Evolutionary conservation across 2,797 vertebrate genomes (phyloP), one percentile per base, ranked within the genome.

Genomic region (Ispidina picta): DNA sequence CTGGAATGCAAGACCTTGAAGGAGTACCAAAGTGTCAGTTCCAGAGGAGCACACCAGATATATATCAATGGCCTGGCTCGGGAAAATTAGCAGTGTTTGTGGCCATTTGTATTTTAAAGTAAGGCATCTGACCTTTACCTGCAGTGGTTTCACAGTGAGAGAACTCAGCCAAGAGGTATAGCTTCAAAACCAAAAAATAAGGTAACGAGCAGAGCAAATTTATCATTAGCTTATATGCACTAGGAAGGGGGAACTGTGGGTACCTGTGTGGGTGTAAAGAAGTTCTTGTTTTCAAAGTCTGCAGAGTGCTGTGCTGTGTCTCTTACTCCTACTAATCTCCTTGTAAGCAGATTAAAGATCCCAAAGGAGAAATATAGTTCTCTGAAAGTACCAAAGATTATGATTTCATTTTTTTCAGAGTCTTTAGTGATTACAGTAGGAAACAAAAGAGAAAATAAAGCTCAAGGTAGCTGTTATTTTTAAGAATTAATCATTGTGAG

Each of bases 271-370:
- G 62, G 73, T 73, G 48, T 65, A 17, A 65, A 70, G 52, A 76
- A 85, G 60, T 77, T 86, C 73, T 76, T 83, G 54, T 60, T 94
- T 86, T 80, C 52, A 26, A 85, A 83, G 65, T 31, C 71, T 78
- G 58, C 82, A 18, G 4, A 29, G 25, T 31, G 35, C 83, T 83
- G 52, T 63, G 84, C 72, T 91, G 29, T 68, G 31, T 35, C 80
- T 94, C 46, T 56, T 22, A 84, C 59, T 90, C 71, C 78, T 68
- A 43, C 78, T 35, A 73, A 70, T 70, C 76, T 80, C 77, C 84
- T 84, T 84, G 81, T 78, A 62, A 75, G 59, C 55, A 88, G 66
- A 84, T 46, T 86, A 62, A 84, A 90, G 81, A 75, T 82, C 84
- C 71, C 20, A 2, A 26, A 84, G 91, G 84, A 86, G 43, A 83